These are phyloP conservation scores for Thera obeliscata DNA, from an alignment of 2,888 invertebrate species.

Conservation along the genomic window DNA sequence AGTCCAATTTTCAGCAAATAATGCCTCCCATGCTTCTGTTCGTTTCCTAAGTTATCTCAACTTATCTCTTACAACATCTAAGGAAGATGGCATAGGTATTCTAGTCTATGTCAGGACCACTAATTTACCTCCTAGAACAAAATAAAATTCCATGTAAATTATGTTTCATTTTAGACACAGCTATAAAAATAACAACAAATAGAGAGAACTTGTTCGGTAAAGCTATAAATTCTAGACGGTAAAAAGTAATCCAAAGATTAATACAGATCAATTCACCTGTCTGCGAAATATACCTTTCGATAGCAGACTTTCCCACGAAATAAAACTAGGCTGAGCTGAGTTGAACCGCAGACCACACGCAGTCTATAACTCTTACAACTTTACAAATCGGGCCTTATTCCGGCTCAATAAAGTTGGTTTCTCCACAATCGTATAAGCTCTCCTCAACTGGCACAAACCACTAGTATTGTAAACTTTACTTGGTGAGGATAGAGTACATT, in stretches of 20 bases:
- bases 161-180: neutral
- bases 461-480: slow-evolving; percentile 17
- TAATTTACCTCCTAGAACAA: too few relatives aligned
- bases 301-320: slow-evolving; percentile 43
- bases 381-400: slow-evolving; percentile 18
- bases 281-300: slow-evolving; percentile 39
- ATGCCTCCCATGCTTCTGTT: too few relatives aligned
- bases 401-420: slow-evolving; percentile 28
- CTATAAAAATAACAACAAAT: neutral
- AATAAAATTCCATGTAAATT: too few relatives aligned
- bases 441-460: slow-evolving; percentile 1
- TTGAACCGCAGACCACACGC: slow-evolving; percentile 38
- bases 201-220: neutral
- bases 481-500: slow-evolving; percentile 21
- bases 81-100: too few relatives aligned
- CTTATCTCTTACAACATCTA: too few relatives aligned
- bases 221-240: neutral
- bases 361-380: slow-evolving; percentile 6
- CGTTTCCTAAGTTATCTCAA: too few relatives aligned
- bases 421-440: slow-evolving; percentile 15
- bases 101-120: too few relatives aligned
- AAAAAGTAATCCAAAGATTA: slow-evolving; percentile 26
- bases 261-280: slow-evolving; percentile 47
- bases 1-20: too few relatives aligned
- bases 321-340: slow-evolving; percentile 43